Conservation (phyloP, 53 echinoderm and acorn worm genomes). For the Patiria pectinifera region DNA sequence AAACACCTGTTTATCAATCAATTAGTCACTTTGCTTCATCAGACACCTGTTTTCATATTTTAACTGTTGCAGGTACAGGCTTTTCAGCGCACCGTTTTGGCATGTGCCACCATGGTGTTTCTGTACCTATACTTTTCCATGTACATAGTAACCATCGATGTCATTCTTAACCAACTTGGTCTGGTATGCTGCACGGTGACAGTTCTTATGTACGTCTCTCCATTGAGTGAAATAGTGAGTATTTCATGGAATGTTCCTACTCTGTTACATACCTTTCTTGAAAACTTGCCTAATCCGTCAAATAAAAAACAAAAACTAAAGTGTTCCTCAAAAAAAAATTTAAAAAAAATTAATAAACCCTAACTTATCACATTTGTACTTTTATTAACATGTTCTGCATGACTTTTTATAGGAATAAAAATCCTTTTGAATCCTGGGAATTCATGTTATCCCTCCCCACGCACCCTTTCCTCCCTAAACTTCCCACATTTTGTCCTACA, state of each 20-base stretch:
- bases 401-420: too few species aligned
- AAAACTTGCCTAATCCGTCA: neutral
- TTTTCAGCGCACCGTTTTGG: slow-evolving; percentile 54
- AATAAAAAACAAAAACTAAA: too few species aligned
- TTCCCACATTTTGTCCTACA: too few species aligned
- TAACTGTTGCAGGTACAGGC: slow-evolving; percentile 53
- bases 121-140: slow-evolving; percentile 48
- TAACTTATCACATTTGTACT: too few species aligned
- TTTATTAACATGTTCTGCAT: too few species aligned
- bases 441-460: too few species aligned
- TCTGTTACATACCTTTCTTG: neutral
- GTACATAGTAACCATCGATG: slow-evolving; percentile 19
- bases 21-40: neutral
- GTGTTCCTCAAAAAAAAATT: too few species aligned
- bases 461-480: too few species aligned
- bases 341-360: too few species aligned
- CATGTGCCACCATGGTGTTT: slow-evolving; percentile 8
- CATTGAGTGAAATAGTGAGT: slow-evolving; percentile 68
- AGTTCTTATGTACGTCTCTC: slow-evolving; percentile 69
- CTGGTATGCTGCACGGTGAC: slow-evolving; percentile 56
- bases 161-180: slow-evolving; percentile 55
- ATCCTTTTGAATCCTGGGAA: too few species aligned
- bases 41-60: neutral
- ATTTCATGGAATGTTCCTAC: neutral
- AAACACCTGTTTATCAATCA: neutral